Percentiles rank a stretch among this genome's conserved stretches.
Conservation (phyloP, 2,888 invertebrate species). For the Orchestes rusci region DNA sequence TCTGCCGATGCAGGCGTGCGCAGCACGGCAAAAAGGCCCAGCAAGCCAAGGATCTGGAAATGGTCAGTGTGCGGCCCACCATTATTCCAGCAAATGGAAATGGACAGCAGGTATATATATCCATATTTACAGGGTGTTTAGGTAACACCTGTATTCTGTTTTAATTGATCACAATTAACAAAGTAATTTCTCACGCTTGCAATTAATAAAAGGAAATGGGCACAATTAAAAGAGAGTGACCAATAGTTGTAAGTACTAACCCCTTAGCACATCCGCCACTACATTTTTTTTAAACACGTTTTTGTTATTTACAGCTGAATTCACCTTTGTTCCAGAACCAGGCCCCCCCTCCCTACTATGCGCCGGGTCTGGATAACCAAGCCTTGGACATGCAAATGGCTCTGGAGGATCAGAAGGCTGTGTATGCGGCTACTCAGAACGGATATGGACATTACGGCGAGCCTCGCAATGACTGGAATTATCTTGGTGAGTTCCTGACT, state of each 20-base stretch:
- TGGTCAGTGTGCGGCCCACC: slow-evolving; percentile 79
- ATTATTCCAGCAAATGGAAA: slow-evolving; percentile 54
- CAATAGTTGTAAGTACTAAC: slow-evolving; percentile 22
- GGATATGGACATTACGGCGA: slow-evolving; percentile 73
- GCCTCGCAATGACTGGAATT: slow-evolving; percentile 23
- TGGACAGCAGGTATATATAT: slow-evolving; percentile 24
- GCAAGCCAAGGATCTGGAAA: slow-evolving; percentile 73
- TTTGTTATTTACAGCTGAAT: slow-evolving; percentile 22
- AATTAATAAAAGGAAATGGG: slow-evolving; percentile 24
- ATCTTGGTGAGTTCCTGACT: slow-evolving; percentile 14
- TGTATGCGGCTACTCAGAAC: slow-evolving; percentile 75
- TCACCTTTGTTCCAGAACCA: slow-evolving; percentile 55
- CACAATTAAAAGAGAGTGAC: slow-evolving; percentile 20
- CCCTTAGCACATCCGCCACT: not conserved
- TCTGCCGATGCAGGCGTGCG: slow-evolving; percentile 72
- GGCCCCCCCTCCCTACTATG: slow-evolving; percentile 81
- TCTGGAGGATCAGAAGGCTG: slow-evolving; percentile 80
- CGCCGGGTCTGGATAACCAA: slow-evolving; percentile 83
- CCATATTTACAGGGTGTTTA: too few relatives aligned
- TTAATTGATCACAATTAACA: too few relatives aligned
- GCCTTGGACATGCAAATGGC: slow-evolving; percentile 70
- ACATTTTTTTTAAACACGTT: not conserved
- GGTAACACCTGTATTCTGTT: not conserved
- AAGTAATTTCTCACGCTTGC: too few relatives aligned
- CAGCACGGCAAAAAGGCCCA: slow-evolving; percentile 74